Conservation (phyloP, 2,888 invertebrate genomes). For the Synanthedon vespiformis region DNA sequence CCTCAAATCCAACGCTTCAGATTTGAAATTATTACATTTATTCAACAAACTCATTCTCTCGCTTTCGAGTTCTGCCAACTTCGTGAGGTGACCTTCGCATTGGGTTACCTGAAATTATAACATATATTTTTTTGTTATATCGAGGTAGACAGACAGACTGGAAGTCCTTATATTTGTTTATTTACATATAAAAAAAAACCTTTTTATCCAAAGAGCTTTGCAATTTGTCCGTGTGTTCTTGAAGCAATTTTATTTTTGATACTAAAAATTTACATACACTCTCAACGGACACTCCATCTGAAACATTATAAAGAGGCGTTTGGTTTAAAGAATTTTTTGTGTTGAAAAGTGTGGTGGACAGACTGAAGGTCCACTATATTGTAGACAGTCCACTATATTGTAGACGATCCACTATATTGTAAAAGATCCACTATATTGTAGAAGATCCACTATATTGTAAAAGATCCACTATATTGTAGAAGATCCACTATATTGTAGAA, state of each 20-base stretch:
- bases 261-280: slow-evolving; percentile 52
- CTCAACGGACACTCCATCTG: slow-evolving; percentile 30
- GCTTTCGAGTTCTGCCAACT: slow-evolving; percentile 42
- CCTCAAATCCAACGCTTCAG: slow-evolving; percentile 30
- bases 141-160: no score
- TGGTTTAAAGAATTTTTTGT: no score
- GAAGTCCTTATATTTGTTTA: no score
- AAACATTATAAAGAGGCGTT: background rate
- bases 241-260: slow-evolving; percentile 46
- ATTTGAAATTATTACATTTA: slow-evolving; percentile 29
- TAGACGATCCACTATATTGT: no score
- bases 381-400: no score
- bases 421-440: no score
- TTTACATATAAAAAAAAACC: slow-evolving; percentile 11
- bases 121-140: no score
- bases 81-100: slow-evolving; percentile 41
- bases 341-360: no score
- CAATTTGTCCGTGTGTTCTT: slow-evolving; percentile 46
- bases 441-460: no score
- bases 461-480: no score
- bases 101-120: slow-evolving; percentile 33
- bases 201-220: slow-evolving; percentile 40
- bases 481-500: background rate
- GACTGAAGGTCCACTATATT: no score
- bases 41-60: slow-evolving; percentile 36